These are phyloP conservation scores for Melanostigma gelatinosum DNA, from an alignment of 2,113 vertebrate genomes.

Conservation along the genomic window DNA sequence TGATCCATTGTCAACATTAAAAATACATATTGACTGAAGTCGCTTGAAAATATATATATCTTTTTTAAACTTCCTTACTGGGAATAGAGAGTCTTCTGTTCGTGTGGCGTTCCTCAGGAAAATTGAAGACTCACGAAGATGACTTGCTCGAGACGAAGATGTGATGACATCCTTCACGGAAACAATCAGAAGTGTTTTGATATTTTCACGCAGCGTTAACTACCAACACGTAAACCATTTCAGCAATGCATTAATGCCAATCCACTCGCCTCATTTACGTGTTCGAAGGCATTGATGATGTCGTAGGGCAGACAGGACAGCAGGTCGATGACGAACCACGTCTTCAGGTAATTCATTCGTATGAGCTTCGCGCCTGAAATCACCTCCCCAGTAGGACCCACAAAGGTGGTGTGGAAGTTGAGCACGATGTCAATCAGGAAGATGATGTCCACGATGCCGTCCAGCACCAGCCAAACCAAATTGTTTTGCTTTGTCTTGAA, in stretches of 20 bases:
- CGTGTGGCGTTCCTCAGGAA: conserved; percentile 80
- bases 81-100: conserved; percentile 79
- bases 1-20: not conserved
- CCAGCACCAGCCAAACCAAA: conserved; percentile 95
- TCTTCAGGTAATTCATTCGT: conserved; percentile 99
- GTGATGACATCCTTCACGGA: conserved; percentile 69
- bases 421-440: conserved; percentile 98
- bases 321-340: conserved; percentile 98
- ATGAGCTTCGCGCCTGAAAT: conserved; percentile 97
- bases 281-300: conserved; percentile 98
- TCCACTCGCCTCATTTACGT: conserved; percentile 92
- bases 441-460: conserved; percentile 98
- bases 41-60: not conserved
- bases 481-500: conserved; percentile 98
- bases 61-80: conserved; percentile 65
- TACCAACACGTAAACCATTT: not conserved
- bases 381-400: conserved; percentile 95
- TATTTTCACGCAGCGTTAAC: not conserved
- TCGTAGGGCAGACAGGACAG: conserved; percentile 98
- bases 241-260: not conserved
- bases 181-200: conserved; percentile 7
- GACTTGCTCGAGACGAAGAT: conserved; percentile 65
- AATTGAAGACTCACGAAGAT: conserved; percentile 70
- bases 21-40: not conserved
- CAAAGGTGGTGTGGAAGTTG: conserved; percentile 98